Evolutionary conservation across 2,113 vertebrate genomes (phyloP), one percentile per base, ranked within the genome.

Genomic region (Bolborhynchus lineola): DNA sequence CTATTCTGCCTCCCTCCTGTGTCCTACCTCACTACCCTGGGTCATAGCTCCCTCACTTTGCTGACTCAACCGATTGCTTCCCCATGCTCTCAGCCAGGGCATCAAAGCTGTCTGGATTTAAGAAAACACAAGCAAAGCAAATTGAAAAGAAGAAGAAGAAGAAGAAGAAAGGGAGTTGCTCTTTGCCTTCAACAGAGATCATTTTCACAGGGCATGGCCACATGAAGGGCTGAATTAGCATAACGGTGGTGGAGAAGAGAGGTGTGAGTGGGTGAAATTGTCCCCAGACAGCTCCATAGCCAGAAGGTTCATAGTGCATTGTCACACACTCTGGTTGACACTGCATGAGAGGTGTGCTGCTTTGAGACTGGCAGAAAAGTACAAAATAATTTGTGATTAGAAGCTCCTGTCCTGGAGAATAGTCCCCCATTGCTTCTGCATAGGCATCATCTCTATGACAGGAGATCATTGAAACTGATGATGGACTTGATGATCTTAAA

Each of bases 61-160:
- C 94, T 95, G 96, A 94, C 52, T 96, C 90, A 93, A 11, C 44
- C 0, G 1, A 17, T 76, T 1, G 1, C 26, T 42, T 82, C 75
- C 19, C 16, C 0, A 0, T 29, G 14, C 65, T 44, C 75, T 79
- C 55, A 93, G 63, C 57, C 67, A 92, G 47, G 65, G 63, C 62
- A 88, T 37, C 52, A 69, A 53, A 92, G n/a, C 4, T 3, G 44
- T 3, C 52, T 93, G 84, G 16, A 59, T 64, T 79, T 33, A 59
- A 91, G 68, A 94, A 92, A 89, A 84, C 92, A 84, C 53, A 37
- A 89, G 77, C 37, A 84, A 92, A 94, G 50, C 50, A 91, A 67
- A 67, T 29, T n/a, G 35, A 37, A 70, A 78, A 5, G 17, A 49
- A 49, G 23, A 53, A 15, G 46, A 31, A 42, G 6, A n/a, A n/a